Percentiles rank a stretch among this genome's conserved stretches.
Evolutionary conservation across 1,140 invertebrate species (phyloP).

Genomic region (Neotoxoptera formosana): DNA sequence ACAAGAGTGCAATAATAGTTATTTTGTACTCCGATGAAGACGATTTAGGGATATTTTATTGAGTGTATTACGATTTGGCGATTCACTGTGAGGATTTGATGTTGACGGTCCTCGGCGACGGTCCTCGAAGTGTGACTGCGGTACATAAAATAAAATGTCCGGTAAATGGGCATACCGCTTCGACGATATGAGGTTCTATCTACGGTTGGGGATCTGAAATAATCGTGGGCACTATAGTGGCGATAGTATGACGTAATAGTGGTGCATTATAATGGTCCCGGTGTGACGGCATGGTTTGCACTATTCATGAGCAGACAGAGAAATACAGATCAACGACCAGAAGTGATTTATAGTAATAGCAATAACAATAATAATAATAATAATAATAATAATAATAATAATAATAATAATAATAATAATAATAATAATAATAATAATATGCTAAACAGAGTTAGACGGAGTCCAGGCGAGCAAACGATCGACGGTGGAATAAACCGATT

Average conservation of each 20-base stretch:
- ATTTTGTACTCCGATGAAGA: background rate
- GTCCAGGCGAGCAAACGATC: background rate
- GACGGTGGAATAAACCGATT: background rate
- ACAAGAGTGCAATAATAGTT: fast-evolving
- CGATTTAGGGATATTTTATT: background rate
- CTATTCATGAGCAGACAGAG: background rate
- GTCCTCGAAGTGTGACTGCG: background rate
- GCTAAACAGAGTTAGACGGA: background rate
- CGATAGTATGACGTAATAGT: background rate
- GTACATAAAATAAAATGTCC: background rate
- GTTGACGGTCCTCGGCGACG: too few relatives aligned
- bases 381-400: background rate
- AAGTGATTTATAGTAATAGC: background rate
- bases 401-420: background rate
- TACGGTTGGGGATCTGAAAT: background rate
- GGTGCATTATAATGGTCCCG: background rate
- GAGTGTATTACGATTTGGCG: background rate
- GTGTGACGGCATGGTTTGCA: background rate
- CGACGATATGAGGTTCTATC: background rate
- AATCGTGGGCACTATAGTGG: background rate
- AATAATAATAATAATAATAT: background rate
- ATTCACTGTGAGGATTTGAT: too few relatives aligned
- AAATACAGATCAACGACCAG: background rate
- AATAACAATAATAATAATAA: background rate
- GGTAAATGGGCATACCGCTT: background rate